Percentiles rank a stretch among this genome's conserved stretches.
Evolutionary conservation across 1,140 invertebrate genomes (phyloP).

Genomic region (Campoletis sonorensis): DNA sequence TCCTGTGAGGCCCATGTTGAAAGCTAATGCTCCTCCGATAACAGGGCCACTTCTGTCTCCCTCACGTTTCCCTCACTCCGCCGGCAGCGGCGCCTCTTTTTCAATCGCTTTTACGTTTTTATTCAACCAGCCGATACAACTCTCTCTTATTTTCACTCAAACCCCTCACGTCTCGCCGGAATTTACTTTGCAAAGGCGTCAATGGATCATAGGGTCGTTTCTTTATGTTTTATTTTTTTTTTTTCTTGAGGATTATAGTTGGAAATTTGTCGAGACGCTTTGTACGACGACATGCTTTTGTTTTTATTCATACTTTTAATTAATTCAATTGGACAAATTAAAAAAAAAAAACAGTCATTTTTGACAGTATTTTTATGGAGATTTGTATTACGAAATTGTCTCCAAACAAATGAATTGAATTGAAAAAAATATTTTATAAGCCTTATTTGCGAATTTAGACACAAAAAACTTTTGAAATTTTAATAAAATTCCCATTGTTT

Average conservation of each 20-base stretch:
- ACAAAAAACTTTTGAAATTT: too few relatives aligned
- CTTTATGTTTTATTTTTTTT: background rate
- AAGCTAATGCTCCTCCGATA: constrained; percentile 74
- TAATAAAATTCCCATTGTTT: too few relatives aligned
- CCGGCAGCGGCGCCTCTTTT: constrained; percentile 38
- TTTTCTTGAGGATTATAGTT: background rate
- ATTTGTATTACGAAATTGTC: too few relatives aligned
- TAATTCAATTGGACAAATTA: too few relatives aligned
- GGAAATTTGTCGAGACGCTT: too few relatives aligned
- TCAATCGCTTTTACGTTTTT: constrained; percentile 35
- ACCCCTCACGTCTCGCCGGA: background rate
- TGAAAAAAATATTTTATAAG: too few relatives aligned
- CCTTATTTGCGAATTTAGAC: too few relatives aligned
- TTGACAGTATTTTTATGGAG: too few relatives aligned
- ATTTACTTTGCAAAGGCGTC: background rate
- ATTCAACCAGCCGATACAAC: background rate
- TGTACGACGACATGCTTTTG: too few relatives aligned
- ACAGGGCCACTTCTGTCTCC: constrained; percentile 56
- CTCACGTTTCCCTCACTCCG: constrained; percentile 51
- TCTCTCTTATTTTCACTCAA: constrained; percentile 7
- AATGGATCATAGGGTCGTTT: background rate
- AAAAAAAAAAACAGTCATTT: too few relatives aligned
- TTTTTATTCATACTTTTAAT: too few relatives aligned
- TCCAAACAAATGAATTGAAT: too few relatives aligned
- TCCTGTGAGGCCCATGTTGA: constrained; percentile 65